Evolutionary conservation across 2,797 vertebrate genomes (phyloP), one percentile per base, ranked within the genome.

Genomic region (Melopsittacus undulatus): DNA sequence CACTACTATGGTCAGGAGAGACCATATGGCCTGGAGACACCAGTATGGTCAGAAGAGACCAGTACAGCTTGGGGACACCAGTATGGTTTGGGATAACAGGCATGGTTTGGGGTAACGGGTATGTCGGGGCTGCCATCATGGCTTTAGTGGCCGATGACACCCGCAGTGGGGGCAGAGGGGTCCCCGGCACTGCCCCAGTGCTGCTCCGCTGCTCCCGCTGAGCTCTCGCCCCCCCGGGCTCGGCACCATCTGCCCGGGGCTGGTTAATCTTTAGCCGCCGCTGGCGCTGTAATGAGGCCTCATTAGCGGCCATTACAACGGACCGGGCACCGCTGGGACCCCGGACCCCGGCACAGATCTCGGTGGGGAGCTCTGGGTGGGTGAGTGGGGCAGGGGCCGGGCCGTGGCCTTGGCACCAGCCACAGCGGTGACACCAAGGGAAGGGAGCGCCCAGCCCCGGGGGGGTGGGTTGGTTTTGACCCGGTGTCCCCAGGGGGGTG

Each of bases 241-340:
- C 32, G 3, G n/a, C 51, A 21, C 48, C 68, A 27, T 16, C 68
- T 63, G 69, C 16, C 51, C 32, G 21, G 16, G 4, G 34, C 11
- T 6, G 42, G 80, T 95, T 96, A 93, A 96, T 96, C 95, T 89
- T 91, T 79, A 95, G 88, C 94, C 6, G 21, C 61, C 42, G 23
- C n/a, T 22, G 12, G 29, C 17, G 12, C 75, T 30, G 15, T 93
- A 93, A 90, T 80, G 88, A 87, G 72, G 49, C 34, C 56, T 93
- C 83, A 93, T 94, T 90, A 94, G 2, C 27, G 5, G 64, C 34
- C 90, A 93, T 94, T 80, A 85, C 54, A 57, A 21, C 22, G 14
- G n/a, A 57, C 9, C 56, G n/a, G n/a, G 13, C 3, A 7, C n/a
- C 56, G 14, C 13, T 21, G 54, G 54, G 32, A n/a, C 52, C 5